Percentiles rank a stretch among this genome's conserved stretches.
These are phyloP conservation scores for Bufotes viridis DNA, from an alignment of 2,797 vertebrate genomes.

Conservation along the genomic window DNA sequence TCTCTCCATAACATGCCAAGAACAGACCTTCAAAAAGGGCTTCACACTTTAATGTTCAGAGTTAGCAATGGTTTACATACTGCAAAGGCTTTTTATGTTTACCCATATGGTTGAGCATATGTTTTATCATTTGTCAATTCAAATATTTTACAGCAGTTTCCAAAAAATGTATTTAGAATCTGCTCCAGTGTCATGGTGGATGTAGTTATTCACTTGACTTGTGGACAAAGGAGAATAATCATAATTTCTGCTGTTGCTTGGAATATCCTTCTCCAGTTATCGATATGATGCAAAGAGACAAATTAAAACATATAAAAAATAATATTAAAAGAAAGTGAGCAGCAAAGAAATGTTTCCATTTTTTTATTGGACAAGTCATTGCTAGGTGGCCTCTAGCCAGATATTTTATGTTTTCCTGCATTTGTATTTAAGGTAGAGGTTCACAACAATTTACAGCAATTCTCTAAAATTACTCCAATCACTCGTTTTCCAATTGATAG, in stretches of 20 bases:
- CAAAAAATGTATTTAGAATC: neutral
- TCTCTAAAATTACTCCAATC: constrained; percentile 2
- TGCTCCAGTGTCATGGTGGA: neutral
- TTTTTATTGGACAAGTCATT: neutral
- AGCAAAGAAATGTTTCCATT: neutral
- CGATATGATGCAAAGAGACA: neutral
- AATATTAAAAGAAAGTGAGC: neutral
- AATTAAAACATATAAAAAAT: neutral
- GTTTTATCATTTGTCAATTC: neutral
- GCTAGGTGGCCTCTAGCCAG: neutral
- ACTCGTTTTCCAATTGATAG: neutral
- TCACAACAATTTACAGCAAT: constrained; percentile 16
- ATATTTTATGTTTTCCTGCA: neutral
- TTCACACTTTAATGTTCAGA: neutral
- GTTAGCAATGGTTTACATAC: neutral
- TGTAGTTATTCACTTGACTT: neutral
- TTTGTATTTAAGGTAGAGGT: neutral
- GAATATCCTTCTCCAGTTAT: neutral
- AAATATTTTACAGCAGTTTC: neutral
- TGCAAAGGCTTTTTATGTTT: neutral
- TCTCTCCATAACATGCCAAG: neutral
- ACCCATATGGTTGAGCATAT: neutral
- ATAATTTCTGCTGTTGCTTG: neutral
- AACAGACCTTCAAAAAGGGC: neutral
- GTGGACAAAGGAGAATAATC: neutral